These are phyloP conservation scores for Eristalis tenax DNA, from an alignment of 2,888 invertebrate genomes.

Conservation along the genomic window DNA sequence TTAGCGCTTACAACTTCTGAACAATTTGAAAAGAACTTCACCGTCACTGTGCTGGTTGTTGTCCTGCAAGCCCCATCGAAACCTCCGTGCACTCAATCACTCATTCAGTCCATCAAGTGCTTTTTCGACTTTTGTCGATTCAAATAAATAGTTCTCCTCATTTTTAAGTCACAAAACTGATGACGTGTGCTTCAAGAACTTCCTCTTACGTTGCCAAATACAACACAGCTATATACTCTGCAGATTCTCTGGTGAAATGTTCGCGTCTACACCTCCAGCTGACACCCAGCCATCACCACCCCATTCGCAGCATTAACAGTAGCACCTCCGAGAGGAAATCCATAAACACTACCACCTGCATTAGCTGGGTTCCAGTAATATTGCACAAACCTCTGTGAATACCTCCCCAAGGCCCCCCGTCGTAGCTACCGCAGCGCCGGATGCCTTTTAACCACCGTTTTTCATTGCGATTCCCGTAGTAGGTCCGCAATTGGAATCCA, in stretches of 20 bases:
- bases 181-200: background rate
- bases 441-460: conserved; percentile 24
- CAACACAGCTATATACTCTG: background rate
- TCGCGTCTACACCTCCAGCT: conserved; percentile 15
- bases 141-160: background rate
- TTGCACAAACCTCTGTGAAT: background rate
- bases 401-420: background rate
- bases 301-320: background rate
- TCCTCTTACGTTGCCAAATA: background rate
- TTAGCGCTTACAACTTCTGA: background rate
- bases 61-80: background rate
- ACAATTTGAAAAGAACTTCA: background rate
- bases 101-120: background rate
- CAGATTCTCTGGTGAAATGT: background rate
- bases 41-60: background rate
- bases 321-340: conserved; percentile 29
- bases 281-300: conserved; percentile 12
- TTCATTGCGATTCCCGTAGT: conserved; percentile 38
- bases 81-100: background rate
- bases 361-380: conserved; percentile 42
- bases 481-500: conserved; percentile 9
- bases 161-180: background rate
- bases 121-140: background rate
- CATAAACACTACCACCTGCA: conserved; percentile 46
- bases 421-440: background rate